Conservation (phyloP, 1,140 invertebrate species). For the Megathymus violae region DNA sequence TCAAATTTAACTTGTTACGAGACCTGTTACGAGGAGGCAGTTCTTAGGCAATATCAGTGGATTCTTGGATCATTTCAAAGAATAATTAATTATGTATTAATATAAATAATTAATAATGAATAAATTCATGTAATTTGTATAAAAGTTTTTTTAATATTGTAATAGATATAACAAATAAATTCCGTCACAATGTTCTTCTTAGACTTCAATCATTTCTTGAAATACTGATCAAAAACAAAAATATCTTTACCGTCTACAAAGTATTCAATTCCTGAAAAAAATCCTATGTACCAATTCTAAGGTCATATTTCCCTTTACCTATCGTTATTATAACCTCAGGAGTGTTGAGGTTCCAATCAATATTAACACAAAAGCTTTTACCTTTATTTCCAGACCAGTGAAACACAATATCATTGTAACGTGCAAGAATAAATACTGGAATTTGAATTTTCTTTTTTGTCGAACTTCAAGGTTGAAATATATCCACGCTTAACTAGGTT, state of each 20-base stretch:
- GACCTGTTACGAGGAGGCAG: no score
- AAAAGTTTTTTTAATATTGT: no score
- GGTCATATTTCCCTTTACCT: conserved; percentile 26
- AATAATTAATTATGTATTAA: no score
- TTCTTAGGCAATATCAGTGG: no score
- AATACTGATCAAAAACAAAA: no score
- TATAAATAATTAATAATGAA: no score
- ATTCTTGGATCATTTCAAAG: no score
- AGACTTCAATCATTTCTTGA: no score
- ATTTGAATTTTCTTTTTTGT: conserved; percentile 15
- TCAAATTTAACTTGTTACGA: no score
- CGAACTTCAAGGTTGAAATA: not conserved
- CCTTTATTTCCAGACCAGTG: conserved; percentile 22
- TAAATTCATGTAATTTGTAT: no score
- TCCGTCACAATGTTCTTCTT: no score
- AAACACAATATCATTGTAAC: conserved; percentile 31
- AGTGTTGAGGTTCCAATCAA: conserved; percentile 32
- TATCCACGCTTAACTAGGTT: not conserved
- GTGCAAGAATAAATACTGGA: conserved; percentile 7
- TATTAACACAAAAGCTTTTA: conserved; percentile 23
- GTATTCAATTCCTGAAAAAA: conserved; percentile 16
- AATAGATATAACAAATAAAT: no score
- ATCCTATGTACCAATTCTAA: conserved; percentile 1
- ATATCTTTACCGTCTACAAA: not conserved
- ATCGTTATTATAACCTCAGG: conserved; percentile 23